Percentiles rank a stretch among this genome's conserved stretches.
phyloP scores from a whole-genome alignment of 2,113 vertebrate species.

The Hydrochoerus hydrochaeris region DNA sequence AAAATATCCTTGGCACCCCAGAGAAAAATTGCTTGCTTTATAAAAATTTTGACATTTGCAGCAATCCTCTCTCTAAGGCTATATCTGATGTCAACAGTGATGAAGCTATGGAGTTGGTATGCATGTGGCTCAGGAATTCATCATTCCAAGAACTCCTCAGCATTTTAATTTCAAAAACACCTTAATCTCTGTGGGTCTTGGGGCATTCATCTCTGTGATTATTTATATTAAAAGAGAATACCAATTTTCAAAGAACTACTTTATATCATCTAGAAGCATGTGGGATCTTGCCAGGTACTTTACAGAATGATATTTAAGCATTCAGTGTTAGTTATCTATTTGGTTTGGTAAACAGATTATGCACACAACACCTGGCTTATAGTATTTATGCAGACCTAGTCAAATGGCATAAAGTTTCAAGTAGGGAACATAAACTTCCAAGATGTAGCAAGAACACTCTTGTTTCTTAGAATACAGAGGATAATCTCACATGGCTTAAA shows the following conservation, averaged over 20 bases:
- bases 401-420: constrained; percentile 43
- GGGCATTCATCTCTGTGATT: neutral
- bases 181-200: neutral
- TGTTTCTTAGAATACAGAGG: constrained; percentile 50
- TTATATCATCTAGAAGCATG: constrained; percentile 18
- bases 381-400: constrained; percentile 21
- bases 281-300: neutral
- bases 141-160: constrained; percentile 38
- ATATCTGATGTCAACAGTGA: constrained; percentile 36
- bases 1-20: constrained; percentile 61
- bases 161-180: constrained; percentile 58
- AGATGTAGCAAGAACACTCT: constrained; percentile 28
- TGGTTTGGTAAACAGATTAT: neutral
- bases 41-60: constrained; percentile 51
- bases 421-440: constrained; percentile 28
- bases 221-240: constrained; percentile 42
- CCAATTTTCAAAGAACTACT: constrained; percentile 32
- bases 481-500: constrained; percentile 28
- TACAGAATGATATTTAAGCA: neutral
- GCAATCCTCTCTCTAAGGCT: constrained; percentile 18
- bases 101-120: constrained; percentile 22
- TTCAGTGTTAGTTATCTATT: constrained; percentile 3
- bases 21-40: constrained; percentile 58
- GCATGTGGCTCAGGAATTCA: neutral
- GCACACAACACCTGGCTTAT: neutral